Evolutionary conservation across 1,140 invertebrate species (phyloP), one percentile per base, ranked within the genome.

Genomic region (Drosophila sp.): DNA sequence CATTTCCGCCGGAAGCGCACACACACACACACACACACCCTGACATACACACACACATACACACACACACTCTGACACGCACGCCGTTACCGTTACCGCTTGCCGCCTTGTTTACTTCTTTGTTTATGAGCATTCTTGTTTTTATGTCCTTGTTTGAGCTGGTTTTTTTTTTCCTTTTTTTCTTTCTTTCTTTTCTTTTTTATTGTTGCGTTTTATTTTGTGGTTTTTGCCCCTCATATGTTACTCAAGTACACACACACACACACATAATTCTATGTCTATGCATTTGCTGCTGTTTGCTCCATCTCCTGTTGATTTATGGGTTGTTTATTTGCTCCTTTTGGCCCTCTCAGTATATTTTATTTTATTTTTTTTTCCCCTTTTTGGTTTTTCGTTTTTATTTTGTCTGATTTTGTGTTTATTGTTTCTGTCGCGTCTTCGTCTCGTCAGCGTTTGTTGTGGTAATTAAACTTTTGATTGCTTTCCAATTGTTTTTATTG

Each of bases 391-490:
- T 56, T 38, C 32, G 8, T 74, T 63, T 41, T 44, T 25, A 70
- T 76, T 71, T 72, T 57, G 29, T 57, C 29, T 58, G 61, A 72
- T 72, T 72, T 78, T 72, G 62, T 54, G 68, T 78, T 78, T 72
- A 72, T 47, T 68, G 41, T 60, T 60, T 61, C 41, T 29, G 66
- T 35, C 58, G 44, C 67, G 73, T 70, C 69, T 73, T 64, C 71
- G 72, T 84, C 73, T 72, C 69, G 70, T 70, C 75, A 66, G 54
- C 69, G 67, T 70, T 89, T 73, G 83, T 83, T 87, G 80, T 79
- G 84, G 80, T 87, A 87, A 87, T 87, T 87, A 87, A 87, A 89
- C 84, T 89, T 50, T 87, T 87, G 84, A 87, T 87, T 89, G 80
- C 55, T 80, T 87, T 84, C 71, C 78, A 87, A 87, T 87, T 87